Conservation (phyloP, 1,140 invertebrate species). For the Drosophila nigrodunni region DNA sequence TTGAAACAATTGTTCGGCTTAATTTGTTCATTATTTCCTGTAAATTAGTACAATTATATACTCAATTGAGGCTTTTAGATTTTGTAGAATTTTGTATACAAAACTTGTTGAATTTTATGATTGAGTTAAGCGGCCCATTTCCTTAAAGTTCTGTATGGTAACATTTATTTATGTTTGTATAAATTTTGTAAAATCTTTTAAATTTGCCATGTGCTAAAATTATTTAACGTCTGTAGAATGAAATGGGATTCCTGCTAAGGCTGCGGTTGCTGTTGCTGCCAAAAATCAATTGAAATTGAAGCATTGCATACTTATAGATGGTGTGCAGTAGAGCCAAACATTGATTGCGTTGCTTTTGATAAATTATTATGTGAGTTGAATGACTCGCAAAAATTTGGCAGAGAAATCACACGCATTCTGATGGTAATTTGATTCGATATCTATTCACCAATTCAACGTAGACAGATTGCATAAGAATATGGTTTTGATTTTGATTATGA, state of each 20-base stretch:
- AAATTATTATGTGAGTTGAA: slow-evolving; percentile 50
- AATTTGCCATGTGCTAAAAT: not conserved
- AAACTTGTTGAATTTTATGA: too few relatives aligned
- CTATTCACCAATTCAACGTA: not conserved
- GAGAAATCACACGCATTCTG: slow-evolving; percentile 14
- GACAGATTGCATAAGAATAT: not conserved
- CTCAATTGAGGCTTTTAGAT: too few relatives aligned
- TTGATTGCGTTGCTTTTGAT: slow-evolving; percentile 36
- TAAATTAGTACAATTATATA: not conserved
- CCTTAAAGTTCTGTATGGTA: too few relatives aligned
- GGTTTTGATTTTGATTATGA: not conserved
- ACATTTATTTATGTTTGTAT: too few relatives aligned
- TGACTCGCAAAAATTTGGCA: slow-evolving; percentile 30
- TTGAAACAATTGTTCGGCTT: slow-evolving; percentile 28
- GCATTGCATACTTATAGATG: slow-evolving; percentile 40
- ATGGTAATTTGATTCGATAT: slow-evolving; percentile 29
- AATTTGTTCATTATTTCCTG: slow-evolving; percentile 11
- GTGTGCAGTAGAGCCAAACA: slow-evolving; percentile 17
- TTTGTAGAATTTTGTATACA: too few relatives aligned
- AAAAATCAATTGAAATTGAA: slow-evolving; percentile 37
- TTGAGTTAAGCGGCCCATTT: too few relatives aligned
- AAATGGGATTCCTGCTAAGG: not conserved
- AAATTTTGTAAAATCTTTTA: too few relatives aligned
- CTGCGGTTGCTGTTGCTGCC: slow-evolving; percentile 2
- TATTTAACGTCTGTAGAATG: not conserved